Percentiles rank a stretch among this genome's conserved stretches.
phyloP scores from a whole-genome alignment of 2,797 vertebrate species.

The Oreochromis grahami region DNA sequence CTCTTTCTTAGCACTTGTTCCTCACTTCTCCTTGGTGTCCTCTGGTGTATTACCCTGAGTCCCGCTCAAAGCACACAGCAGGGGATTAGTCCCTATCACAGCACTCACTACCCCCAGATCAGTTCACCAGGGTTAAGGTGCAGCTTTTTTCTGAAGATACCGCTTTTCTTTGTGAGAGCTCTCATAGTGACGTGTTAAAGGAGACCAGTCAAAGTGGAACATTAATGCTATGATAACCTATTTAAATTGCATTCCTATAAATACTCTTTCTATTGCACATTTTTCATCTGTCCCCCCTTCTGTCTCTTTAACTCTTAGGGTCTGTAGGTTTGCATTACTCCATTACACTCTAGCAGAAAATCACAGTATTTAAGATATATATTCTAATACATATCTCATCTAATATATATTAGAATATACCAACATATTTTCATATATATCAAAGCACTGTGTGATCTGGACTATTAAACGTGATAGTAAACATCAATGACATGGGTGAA shows the following conservation, averaged over 20 bases:
- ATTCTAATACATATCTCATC: background rate
- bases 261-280: slow-evolving; percentile 26
- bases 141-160: slow-evolving; percentile 62
- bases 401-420: background rate
- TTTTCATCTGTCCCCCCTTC: slow-evolving; percentile 27
- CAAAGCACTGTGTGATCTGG: background rate
- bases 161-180: slow-evolving; percentile 44
- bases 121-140: slow-evolving; percentile 69
- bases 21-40: slow-evolving; percentile 44
- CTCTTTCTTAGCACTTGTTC: slow-evolving; percentile 53
- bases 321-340: slow-evolving; percentile 17
- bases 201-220: slow-evolving; percentile 45
- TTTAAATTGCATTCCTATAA: slow-evolving; percentile 62
- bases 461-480: background rate
- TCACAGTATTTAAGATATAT: background rate
- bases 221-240: slow-evolving; percentile 65
- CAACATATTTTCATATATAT: background rate
- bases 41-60: slow-evolving; percentile 53
- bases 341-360: background rate
- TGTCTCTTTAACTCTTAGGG: background rate
- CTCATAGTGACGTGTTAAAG: slow-evolving; percentile 50
- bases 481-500: background rate
- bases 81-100: slow-evolving; percentile 71
- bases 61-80: slow-evolving; percentile 50
- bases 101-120: slow-evolving; percentile 58